Conservation (phyloP, 2,113 vertebrate species). For the Axis porcinus region DNA sequence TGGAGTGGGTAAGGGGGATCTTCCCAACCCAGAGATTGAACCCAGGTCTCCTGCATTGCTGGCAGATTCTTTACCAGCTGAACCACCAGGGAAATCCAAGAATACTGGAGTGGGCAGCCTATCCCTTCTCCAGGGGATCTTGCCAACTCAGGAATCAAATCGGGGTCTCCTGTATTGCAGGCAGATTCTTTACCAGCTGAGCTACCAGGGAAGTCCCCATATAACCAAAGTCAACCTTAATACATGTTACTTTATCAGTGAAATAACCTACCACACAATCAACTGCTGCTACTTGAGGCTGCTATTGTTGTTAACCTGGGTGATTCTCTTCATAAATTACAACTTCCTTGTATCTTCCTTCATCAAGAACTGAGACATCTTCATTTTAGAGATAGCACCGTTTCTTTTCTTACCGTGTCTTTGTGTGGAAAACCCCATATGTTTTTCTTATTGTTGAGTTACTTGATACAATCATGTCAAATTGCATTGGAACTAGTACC, state of each 20-base stretch:
- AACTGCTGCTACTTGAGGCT: fast-evolving
- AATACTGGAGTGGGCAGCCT: background rate
- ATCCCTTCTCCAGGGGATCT: background rate
- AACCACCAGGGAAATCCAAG: background rate
- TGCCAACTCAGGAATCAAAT: background rate
- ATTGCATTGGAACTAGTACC: fast-evolving
- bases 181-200: background rate
- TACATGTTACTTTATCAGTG: fast-evolving
- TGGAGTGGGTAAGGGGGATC: background rate
- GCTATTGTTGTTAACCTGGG: background rate
- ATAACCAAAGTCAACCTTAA: background rate
- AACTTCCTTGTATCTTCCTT: background rate
- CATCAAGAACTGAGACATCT: background rate
- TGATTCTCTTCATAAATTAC: background rate
- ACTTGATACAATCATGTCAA: fast-evolving
- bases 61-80: background rate
- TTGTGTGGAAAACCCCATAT: background rate
- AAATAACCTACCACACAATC: fast-evolving
- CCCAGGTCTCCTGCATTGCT: background rate
- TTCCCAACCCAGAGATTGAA: background rate
- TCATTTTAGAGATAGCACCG: background rate
- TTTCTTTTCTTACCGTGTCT: background rate
- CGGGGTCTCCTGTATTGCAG: background rate
- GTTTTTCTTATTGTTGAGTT: no score
- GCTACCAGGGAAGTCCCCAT: background rate